A percentile compares a stretch with the other conserved stretches of the same genome.
Conservation (phyloP, 2,113 vertebrate species). For the Ornithorhynchus anatinus region DNA sequence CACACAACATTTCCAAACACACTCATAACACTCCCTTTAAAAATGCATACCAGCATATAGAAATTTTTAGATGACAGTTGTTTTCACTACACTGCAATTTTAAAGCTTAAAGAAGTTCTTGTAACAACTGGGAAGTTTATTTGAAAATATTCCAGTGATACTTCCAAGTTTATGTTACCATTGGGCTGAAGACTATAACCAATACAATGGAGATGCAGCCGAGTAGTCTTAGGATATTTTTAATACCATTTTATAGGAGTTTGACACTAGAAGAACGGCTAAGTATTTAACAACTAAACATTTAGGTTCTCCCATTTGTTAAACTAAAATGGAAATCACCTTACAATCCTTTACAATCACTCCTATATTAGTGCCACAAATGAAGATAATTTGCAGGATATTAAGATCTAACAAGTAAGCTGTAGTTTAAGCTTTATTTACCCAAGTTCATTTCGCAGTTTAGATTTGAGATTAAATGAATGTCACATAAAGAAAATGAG, state of each 20-base stretch:
- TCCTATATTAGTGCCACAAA: constrained; percentile 7
- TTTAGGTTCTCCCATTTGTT: constrained; percentile 27
- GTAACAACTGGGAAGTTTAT: constrained; percentile 4
- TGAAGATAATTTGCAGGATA: background rate
- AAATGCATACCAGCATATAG: background rate
- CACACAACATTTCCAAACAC: constrained; percentile 9
- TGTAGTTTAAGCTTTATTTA: background rate
- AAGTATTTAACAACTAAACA: constrained; percentile 49
- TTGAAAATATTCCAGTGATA: constrained; percentile 35
- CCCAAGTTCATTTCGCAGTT: background rate
- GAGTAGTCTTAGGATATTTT: background rate
- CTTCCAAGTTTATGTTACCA: constrained; percentile 27
- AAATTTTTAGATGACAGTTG: constrained; percentile 7
- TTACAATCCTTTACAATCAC: background rate
- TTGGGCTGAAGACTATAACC: background rate
- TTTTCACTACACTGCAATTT: constrained; percentile 7
- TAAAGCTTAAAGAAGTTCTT: constrained; percentile 26
- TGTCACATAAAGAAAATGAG: background rate
- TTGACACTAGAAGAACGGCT: constrained; percentile 44
- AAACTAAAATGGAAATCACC: constrained; percentile 27
- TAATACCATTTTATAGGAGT: constrained; percentile 2
- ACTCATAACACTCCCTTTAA: background rate
- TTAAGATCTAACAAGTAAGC: no score
- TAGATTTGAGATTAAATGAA: constrained; percentile 8
- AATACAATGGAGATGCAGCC: background rate